These are phyloP conservation scores for Capricornis sumatraensis DNA, from an alignment of 2,113 vertebrate genomes.

Conservation along the genomic window DNA sequence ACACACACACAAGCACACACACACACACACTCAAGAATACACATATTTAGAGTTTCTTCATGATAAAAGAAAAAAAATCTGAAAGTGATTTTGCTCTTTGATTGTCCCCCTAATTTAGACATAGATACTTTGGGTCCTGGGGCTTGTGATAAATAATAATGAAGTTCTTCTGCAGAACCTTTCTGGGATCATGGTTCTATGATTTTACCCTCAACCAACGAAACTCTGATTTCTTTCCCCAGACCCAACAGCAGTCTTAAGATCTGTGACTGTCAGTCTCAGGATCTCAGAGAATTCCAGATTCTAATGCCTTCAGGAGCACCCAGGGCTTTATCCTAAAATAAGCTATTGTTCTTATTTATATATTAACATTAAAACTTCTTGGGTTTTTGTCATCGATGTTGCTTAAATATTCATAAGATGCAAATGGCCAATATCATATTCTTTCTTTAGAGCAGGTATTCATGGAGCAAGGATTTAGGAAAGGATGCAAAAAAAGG, in stretches of 20 bases:
- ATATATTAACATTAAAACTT: constrained; percentile 29
- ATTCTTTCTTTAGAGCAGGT: constrained; percentile 33
- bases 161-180: background rate
- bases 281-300: background rate
- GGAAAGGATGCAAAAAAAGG: constrained; percentile 5
- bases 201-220: background rate
- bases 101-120: background rate
- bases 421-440: constrained; percentile 26
- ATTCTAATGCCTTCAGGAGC: background rate
- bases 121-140: background rate
- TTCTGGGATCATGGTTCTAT: background rate
- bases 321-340: background rate
- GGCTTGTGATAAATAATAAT: background rate
- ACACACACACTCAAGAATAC: background rate
- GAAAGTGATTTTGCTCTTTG: background rate
- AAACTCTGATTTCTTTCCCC: background rate
- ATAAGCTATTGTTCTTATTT: constrained; percentile 32
- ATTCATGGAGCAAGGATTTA: constrained; percentile 37
- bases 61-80: background rate
- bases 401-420: constrained; percentile 49
- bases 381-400: background rate
- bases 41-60: background rate
- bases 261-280: background rate
- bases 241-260: background rate
- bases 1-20: background rate